These are phyloP conservation scores for Subanguina moxae DNA, from an alignment of 1,140 invertebrate genomes.

Conservation along the genomic window DNA sequence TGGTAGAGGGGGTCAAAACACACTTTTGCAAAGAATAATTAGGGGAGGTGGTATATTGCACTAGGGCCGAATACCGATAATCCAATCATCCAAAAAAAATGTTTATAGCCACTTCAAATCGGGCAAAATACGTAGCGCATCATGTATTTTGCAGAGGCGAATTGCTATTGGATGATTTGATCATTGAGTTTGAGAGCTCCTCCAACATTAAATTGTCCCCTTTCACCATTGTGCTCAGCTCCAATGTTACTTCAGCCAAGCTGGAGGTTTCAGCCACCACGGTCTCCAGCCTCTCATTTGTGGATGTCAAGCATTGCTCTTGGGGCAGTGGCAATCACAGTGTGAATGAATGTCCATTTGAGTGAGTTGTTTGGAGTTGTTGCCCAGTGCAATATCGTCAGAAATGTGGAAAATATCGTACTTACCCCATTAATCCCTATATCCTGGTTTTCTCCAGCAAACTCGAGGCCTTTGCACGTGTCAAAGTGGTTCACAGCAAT, in stretches of 20 bases:
- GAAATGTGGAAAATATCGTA: not conserved
- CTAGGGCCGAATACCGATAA: no score
- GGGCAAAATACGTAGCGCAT: no score
- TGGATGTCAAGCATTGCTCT: not conserved
- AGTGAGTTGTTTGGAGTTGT: not conserved
- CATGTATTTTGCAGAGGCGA: not conserved
- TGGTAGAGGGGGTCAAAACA: no score
- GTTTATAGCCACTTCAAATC: no score
- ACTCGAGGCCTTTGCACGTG: slow-evolving; percentile 22
- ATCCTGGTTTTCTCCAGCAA: not conserved
- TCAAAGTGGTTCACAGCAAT: slow-evolving; percentile 47
- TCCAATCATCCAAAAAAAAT: no score
- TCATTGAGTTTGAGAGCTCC: not conserved
- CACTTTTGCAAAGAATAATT: no score
- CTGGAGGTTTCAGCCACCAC: not conserved
- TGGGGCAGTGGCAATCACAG: not conserved
- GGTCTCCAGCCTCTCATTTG: not conserved
- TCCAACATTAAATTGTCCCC: not conserved
- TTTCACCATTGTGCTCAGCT: not conserved
- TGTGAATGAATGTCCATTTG: not conserved
- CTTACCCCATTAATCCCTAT: no score
- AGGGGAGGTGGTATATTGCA: no score
- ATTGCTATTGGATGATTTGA: not conserved
- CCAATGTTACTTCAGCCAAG: not conserved
- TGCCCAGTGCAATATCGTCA: not conserved